Conservation (phyloP, 2,888 invertebrate genomes). For the Spisula solida region DNA sequence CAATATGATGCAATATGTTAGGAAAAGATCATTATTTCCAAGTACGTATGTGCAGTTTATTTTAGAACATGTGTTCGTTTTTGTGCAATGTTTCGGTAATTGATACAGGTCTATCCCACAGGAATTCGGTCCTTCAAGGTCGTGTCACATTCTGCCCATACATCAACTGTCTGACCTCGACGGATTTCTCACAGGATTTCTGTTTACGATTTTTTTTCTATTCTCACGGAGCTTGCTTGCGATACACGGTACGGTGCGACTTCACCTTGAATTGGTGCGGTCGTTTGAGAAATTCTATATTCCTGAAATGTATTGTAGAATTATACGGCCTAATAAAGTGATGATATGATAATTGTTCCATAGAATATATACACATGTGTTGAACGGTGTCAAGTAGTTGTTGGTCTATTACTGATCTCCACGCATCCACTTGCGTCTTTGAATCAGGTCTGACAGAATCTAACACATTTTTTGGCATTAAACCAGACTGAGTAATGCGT, state of each 20-base stretch:
- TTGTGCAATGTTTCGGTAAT: no score
- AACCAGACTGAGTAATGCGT: conserved; percentile 40
- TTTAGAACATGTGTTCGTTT: no score
- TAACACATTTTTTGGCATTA: not conserved
- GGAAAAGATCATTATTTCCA: no score
- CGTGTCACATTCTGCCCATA: not conserved
- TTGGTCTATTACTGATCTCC: conserved; percentile 18
- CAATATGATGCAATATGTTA: no score
- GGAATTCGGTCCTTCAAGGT: no score
- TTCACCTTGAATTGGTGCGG: no score
- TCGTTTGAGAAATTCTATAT: no score
- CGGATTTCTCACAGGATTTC: not conserved
- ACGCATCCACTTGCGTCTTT: conserved; percentile 16
- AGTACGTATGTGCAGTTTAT: no score
- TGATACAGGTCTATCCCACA: no score
- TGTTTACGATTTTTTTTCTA: not conserved
- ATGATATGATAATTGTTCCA: conserved; percentile 34
- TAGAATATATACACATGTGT: conserved; percentile 40
- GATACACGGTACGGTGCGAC: no score
- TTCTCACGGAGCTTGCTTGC: not conserved
- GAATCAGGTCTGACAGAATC: conserved; percentile 36
- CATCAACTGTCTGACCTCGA: not conserved
- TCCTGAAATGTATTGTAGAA: not conserved
- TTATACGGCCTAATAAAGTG: conserved; percentile 41
- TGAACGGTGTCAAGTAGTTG: conserved; percentile 11